phyloP scores from a whole-genome alignment of 2,113 vertebrate species.

The Pogonocichla stellata region DNA sequence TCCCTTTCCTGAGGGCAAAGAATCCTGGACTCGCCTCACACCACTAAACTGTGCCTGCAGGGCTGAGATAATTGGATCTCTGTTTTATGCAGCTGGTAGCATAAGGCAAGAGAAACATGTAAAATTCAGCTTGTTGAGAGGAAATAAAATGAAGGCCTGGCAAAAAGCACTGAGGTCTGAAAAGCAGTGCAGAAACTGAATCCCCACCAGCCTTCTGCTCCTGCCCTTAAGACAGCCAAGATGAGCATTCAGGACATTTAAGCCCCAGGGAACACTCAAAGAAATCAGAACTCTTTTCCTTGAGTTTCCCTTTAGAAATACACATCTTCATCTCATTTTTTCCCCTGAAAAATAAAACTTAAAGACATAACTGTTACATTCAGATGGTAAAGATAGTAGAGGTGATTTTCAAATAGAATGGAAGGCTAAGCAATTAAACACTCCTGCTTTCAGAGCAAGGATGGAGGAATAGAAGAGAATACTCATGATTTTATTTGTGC shows the following conservation, averaged over 20 bases:
- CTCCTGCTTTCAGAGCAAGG: not conserved
- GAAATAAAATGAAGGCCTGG: not conserved
- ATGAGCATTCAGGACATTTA: not conserved
- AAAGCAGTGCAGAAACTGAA: not conserved
- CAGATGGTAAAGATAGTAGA: not conserved
- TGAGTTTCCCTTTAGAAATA: not conserved
- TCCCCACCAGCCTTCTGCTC: not conserved
- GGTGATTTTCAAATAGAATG: not conserved
- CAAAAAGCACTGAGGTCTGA: not conserved
- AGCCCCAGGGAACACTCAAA: not conserved
- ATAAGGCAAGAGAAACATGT: not conserved
- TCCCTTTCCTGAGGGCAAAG: not conserved
- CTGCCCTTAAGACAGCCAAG: not conserved
- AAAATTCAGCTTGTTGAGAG: not conserved
- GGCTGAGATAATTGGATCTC: not conserved
- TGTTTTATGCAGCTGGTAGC: not conserved
- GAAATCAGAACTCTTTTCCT: not conserved
- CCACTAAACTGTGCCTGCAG: not conserved
- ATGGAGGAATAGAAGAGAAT: not conserved
- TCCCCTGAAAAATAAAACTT: not conserved
- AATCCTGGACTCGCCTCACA: not conserved
- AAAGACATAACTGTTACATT: not conserved
- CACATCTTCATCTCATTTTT: not conserved
- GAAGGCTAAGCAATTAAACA: not conserved
- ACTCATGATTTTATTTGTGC: not conserved